Conservation (phyloP, 2,797 vertebrate genomes). For the Bradypodion ventrale region DNA sequence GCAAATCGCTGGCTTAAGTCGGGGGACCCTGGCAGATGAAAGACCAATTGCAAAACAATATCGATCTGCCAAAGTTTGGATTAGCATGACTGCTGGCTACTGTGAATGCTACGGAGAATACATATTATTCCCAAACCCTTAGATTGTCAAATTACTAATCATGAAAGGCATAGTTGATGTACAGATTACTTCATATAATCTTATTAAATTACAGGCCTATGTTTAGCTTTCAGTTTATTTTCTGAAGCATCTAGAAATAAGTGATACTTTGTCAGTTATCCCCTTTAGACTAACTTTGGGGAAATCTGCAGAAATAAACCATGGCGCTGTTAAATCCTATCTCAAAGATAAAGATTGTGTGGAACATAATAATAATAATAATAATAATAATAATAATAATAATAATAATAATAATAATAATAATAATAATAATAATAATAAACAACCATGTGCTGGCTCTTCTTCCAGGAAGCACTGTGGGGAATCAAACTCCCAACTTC, state of each 20-base stretch:
- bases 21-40: not conserved
- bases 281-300: not conserved
- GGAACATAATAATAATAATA: too few species aligned
- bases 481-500: too few species aligned
- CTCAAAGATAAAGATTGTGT: not conserved
- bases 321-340: not conserved
- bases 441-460: too few species aligned
- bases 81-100: accelerated
- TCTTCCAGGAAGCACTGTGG: too few species aligned
- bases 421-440: too few species aligned
- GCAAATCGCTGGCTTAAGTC: not conserved
- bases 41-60: not conserved
- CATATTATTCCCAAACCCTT: not conserved
- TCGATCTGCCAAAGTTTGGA: not conserved
- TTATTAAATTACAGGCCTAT: not conserved
- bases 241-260: not conserved
- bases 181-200: not conserved
- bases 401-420: too few species aligned
- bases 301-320: not conserved
- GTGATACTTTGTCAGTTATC: not conserved
- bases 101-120: not conserved
- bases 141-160: not conserved
- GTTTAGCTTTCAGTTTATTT: not conserved
- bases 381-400: too few species aligned
- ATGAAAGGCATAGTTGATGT: not conserved